Evolutionary conservation across 2,113 vertebrate genomes (phyloP).

Genomic region (Stegastes partitus): DNA sequence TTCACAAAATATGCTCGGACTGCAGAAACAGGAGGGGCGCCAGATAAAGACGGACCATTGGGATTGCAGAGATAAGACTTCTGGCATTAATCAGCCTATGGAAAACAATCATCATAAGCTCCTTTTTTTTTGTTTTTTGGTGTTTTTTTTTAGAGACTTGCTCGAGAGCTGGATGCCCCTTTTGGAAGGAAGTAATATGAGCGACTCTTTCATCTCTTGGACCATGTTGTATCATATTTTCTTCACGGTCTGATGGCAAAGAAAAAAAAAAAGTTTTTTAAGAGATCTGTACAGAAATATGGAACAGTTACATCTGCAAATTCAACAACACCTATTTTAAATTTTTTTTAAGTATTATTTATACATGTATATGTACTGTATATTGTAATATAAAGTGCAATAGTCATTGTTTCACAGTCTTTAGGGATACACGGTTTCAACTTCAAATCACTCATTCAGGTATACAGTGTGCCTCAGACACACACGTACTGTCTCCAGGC

Average conservation of each 20-base stretch:
- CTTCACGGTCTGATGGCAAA: conserved; percentile 56
- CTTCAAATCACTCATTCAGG: conserved; percentile 69
- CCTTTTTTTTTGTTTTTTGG: too few species aligned
- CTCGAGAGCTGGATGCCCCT: conserved; percentile 49
- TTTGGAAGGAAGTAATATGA: conserved; percentile 46
- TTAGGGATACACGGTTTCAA: conserved; percentile 32
- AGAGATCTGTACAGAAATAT: conserved; percentile 56
- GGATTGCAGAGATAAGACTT: conserved; percentile 62
- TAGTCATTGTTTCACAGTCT: conserved; percentile 80
- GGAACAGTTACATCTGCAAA: conserved; percentile 56
- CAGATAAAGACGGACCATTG: conserved; percentile 33
- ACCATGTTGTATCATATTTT: conserved; percentile 77
- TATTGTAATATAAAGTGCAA: conserved; percentile 96
- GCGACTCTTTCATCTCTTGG: conserved; percentile 49
- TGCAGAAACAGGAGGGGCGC: conserved; percentile 65
- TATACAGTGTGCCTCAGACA: conserved; percentile 48
- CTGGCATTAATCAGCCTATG: conserved; percentile 53
- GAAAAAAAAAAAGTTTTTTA: background rate
- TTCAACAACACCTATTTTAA: conserved; percentile 60
- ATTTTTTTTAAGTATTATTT: conserved; percentile 76
- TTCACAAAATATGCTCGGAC: conserved; percentile 70
- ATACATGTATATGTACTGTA: conserved; percentile 83
- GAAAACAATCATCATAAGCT: conserved; percentile 67
- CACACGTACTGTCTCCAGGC: conserved; percentile 47
- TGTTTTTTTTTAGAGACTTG: conserved; percentile 60